A percentile compares a stretch with the other conserved stretches of the same genome.
Evolutionary conservation across 2,113 vertebrate species (phyloP).

Genomic region (Cnemophilus loriae): DNA sequence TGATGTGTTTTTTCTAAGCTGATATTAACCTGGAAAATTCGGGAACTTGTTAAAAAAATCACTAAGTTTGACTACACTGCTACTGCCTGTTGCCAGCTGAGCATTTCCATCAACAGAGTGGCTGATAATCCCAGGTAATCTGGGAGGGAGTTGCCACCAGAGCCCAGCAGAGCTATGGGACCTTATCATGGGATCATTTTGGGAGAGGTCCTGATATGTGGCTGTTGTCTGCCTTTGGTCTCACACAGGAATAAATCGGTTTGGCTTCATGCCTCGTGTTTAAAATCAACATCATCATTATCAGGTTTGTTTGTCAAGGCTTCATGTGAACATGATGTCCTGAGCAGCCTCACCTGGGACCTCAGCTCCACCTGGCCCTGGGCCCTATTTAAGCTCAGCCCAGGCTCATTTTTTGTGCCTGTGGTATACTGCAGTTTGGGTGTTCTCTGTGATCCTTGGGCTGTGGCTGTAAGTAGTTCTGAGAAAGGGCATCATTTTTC

Average conservation of each 20-base stretch:
- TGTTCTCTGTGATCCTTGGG: rapidly evolving
- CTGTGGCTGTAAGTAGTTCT: rapidly evolving
- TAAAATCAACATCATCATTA: background rate
- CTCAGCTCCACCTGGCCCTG: background rate
- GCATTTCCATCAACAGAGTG: background rate
- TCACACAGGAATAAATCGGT: rapidly evolving
- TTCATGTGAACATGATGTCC: background rate
- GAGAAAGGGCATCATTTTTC: rapidly evolving
- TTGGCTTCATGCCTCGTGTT: background rate
- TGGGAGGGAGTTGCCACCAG: background rate
- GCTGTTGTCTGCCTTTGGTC: background rate
- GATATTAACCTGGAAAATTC: background rate
- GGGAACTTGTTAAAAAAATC: background rate
- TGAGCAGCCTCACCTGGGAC: background rate
- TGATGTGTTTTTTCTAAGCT: background rate
- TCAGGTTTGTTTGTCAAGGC: background rate
- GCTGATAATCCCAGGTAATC: background rate
- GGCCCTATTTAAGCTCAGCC: background rate
- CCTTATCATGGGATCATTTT: background rate
- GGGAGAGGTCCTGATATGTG: rapidly evolving
- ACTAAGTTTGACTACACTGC: background rate
- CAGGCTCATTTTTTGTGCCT: rapidly evolving
- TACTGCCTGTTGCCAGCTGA: background rate
- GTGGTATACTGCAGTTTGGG: rapidly evolving
- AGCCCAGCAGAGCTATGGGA: rapidly evolving